phyloP scores from a whole-genome alignment of 2,888 invertebrate species.

The Athetis lepigone region DNA sequence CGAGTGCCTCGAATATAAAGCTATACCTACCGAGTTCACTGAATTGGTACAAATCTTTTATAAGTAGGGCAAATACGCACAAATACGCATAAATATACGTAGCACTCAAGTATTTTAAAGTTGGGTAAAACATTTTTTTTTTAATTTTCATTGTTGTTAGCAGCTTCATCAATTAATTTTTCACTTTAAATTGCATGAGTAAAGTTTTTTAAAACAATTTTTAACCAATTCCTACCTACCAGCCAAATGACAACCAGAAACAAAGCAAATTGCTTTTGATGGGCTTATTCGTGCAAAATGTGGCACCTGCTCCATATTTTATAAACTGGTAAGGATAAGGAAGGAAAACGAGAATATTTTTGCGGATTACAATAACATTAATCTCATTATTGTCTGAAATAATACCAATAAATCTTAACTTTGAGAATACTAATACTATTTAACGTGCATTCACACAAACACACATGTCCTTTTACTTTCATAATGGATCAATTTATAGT shows the following conservation, averaged over 20 bases:
- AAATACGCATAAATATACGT: background rate
- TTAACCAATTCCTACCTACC: no score
- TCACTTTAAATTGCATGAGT: no score
- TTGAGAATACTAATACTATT: conserved; percentile 7
- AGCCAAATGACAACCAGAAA: no score
- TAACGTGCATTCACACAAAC: conserved; percentile 23
- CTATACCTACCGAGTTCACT: conserved; percentile 5
- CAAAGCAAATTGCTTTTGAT: background rate
- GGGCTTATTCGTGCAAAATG: no score
- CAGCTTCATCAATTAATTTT: no score
- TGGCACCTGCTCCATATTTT: no score
- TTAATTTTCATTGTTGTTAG: no score
- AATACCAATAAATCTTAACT: background rate
- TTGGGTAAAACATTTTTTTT: no score
- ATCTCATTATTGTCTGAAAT: no score
- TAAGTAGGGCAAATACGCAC: background rate
- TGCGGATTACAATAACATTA: background rate
- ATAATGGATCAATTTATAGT: conserved; percentile 39
- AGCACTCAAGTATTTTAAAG: no score
- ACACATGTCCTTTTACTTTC: conserved; percentile 27
- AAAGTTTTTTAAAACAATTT: no score
- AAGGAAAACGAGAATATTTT: background rate
- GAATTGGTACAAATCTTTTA: conserved; percentile 15
- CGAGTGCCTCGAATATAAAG: conserved; percentile 27
- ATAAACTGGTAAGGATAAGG: no score